phyloP scores from a whole-genome alignment of 2,888 invertebrate species.

The Nasonovia ribisnigri region DNA sequence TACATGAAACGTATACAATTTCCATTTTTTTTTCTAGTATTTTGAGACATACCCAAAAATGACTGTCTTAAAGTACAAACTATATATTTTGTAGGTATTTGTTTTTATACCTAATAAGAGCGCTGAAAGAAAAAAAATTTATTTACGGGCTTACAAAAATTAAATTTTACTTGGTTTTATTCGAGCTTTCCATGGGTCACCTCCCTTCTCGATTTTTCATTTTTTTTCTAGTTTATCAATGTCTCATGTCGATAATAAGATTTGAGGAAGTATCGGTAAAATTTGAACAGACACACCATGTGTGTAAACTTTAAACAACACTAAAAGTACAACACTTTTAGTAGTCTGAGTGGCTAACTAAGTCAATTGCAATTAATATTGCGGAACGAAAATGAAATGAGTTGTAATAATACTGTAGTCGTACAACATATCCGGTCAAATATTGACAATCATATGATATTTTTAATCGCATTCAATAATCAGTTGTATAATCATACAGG shows the following conservation, averaged over 20 bases:
- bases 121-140: background rate
- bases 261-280: background rate
- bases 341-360: background rate
- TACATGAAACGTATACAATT: too few relatives aligned
- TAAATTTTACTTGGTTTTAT: background rate
- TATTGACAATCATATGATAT: background rate
- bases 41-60: too few relatives aligned
- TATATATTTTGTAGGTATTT: background rate
- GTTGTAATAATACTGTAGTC: background rate
- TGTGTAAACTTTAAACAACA: background rate
- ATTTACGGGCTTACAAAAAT: background rate
- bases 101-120: too few relatives aligned
- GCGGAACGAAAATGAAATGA: background rate
- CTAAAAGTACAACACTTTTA: background rate
- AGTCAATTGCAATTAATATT: background rate
- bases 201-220: background rate
- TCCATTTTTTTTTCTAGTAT: too few relatives aligned
- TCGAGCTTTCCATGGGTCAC: background rate
- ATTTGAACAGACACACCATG: background rate
- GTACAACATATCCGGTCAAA: background rate
- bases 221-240: background rate
- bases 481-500: background rate
- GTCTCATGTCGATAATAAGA: background rate
- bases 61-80: background rate
- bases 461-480: background rate